Percentiles rank a stretch among this genome's conserved stretches.
These are phyloP conservation scores for Theonella swinhoei DNA, from an alignment of 37 sponge, comb jelly and placozoan genomes.

Conservation along the genomic window DNA sequence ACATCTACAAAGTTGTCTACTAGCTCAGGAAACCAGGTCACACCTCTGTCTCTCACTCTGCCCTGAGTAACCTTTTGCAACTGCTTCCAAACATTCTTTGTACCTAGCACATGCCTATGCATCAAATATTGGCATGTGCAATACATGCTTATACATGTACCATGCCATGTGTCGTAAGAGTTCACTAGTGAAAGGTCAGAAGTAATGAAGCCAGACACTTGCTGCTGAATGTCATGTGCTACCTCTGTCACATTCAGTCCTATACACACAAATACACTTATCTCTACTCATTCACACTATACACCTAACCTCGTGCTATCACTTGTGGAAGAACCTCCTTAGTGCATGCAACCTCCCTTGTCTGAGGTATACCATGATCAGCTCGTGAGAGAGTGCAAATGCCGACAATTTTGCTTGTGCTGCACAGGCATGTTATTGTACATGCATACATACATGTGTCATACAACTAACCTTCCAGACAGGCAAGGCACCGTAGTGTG, in stretches of 20 bases:
- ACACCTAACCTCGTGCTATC: background rate
- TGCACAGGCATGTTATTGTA: background rate
- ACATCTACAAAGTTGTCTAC: conserved; percentile 13
- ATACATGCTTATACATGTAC: too few species aligned
- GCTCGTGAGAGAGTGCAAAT: background rate
- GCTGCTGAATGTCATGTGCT: conserved; percentile 18
- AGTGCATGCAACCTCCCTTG: conserved; percentile 25
- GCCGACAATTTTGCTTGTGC: conserved; percentile 18
- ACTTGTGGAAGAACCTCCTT: conserved; percentile 17
- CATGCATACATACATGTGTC: background rate
- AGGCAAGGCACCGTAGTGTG: too few species aligned
- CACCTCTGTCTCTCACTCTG: background rate
- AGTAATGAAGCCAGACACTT: conserved; percentile 1
- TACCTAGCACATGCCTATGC: too few species aligned
- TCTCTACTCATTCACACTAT: background rate
- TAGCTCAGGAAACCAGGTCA: conserved; percentile 35
- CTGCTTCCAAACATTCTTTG: conserved; percentile 24
- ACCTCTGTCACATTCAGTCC: conserved; percentile 12
- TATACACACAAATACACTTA: background rate
- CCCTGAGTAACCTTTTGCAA: too few species aligned
- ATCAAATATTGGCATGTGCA: background rate
- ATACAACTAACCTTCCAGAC: background rate
- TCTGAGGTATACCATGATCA: conserved; percentile 19
- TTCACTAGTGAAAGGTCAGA: background rate
- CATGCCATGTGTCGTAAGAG: conserved; percentile 39